Conservation (phyloP, 2,797 vertebrate genomes). For the Carduelis carduelis region DNA sequence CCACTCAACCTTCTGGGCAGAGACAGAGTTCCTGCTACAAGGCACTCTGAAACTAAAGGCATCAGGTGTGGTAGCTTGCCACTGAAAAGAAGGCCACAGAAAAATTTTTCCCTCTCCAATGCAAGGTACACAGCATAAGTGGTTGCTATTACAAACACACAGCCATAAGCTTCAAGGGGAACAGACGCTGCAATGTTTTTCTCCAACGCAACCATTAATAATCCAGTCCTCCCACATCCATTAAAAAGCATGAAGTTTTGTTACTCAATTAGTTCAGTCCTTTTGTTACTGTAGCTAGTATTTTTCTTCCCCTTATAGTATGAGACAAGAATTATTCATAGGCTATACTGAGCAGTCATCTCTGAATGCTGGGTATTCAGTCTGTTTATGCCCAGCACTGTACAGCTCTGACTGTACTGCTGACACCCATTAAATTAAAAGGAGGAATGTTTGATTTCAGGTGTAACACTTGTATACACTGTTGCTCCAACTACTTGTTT, state of each 20-base stretch:
- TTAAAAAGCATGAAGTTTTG: not conserved
- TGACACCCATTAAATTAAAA: not conserved
- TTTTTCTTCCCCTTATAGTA: conserved; percentile 14
- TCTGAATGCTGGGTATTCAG: not conserved
- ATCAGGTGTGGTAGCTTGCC: not conserved
- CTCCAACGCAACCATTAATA: not conserved
- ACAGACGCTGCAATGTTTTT: not conserved
- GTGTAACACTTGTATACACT: not conserved
- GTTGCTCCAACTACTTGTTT: not conserved
- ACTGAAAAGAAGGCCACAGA: not conserved
- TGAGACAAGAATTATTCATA: not conserved
- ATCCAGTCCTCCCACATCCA: conserved; percentile 11
- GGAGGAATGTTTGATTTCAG: not conserved
- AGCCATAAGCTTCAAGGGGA: not conserved
- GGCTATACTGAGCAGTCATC: not conserved
- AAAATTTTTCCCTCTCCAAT: not conserved
- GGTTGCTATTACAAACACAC: not conserved
- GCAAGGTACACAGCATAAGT: not conserved
- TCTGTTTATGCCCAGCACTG: not conserved
- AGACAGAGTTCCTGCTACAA: not conserved
- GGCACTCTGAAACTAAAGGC: not conserved
- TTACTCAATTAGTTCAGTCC: conserved; percentile 8
- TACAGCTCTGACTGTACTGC: not conserved
- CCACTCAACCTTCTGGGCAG: not conserved
- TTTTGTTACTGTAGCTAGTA: conserved; percentile 12